Conservation (phyloP, 2,888 invertebrate genomes). For the Tetragonula carbonaria region DNA sequence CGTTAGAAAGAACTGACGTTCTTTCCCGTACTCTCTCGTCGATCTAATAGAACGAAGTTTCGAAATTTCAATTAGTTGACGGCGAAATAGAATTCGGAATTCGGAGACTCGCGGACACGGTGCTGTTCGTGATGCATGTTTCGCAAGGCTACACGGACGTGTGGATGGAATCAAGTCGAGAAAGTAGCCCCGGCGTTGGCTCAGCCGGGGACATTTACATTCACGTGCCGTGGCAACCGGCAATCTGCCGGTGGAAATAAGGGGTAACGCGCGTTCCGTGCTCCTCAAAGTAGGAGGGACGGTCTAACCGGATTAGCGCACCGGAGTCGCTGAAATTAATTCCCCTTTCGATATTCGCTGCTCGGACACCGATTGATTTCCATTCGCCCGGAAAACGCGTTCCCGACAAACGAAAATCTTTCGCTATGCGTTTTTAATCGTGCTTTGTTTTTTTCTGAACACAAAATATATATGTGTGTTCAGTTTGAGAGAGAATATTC, state of each 20-base stretch:
- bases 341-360: conserved; percentile 58
- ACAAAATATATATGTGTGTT: background rate
- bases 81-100: background rate
- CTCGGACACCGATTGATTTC: conserved; percentile 49
- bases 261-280: conserved; percentile 48
- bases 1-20: background rate
- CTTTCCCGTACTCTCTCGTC: background rate
- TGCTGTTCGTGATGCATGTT: conserved; percentile 8
- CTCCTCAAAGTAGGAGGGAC: conserved; percentile 54
- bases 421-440: background rate
- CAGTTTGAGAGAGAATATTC: background rate
- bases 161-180: background rate
- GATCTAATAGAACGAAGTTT: background rate
- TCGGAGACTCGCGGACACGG: conserved; percentile 19
- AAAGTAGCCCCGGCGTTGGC: background rate
- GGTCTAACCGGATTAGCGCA: conserved; percentile 66
- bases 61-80: background rate
- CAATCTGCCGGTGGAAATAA: conserved; percentile 56
- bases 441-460: background rate
- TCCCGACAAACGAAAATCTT: conserved; percentile 23
- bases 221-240: conserved; percentile 54
- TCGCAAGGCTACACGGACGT: background rate
- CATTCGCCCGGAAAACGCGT: conserved; percentile 34
- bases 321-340: conserved; percentile 65
- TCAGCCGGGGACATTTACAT: conserved; percentile 50